Evolutionary conservation across 30 jellyfish, hydroid and myxozoan species (phyloP), one percentile per base, ranked within the genome.

Genomic region (Phacellophora camtschatica): DNA sequence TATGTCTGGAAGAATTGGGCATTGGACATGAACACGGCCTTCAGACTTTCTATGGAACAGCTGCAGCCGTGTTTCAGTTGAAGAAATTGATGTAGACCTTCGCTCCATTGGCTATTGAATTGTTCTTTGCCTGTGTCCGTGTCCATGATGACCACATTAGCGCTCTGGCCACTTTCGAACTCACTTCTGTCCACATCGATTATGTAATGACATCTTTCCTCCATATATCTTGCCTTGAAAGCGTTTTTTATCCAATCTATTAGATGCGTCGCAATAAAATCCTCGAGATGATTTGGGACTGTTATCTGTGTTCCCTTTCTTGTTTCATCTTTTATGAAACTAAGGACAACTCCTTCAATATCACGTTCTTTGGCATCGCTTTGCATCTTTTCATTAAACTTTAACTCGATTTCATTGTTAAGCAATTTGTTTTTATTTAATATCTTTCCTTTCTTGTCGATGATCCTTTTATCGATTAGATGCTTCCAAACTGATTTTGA

Each of bases 121-220:
- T 43, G 84, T 23, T 45, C 71, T 35, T 12, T 32, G 0, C 84
- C 84, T 15, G 84, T 71, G 48, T 76, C 88, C 2, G 32, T 76
- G 64, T 76, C 88, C 77, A 76, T 76, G n/a, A 58, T 76, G 50
- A 76, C 31, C n/a, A 76, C 56, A 9, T 76, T 57, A 16, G 51
- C 70, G 16, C 28, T 34, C 1, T 53, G 39, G n/a, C 64, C 24
- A 34, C 18, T 35, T n/a, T 54, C 75, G 19, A 23, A 15, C 23
- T 67, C 66, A 15, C 70, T 32, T 15, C 84, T 29, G 31, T 76
- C 66, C 8, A 25, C 32, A 11, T 36, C 79, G 69, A 55, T 55
- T 18, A 55, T 34, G 46, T 76, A 56, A 28, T 76, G 78, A 29
- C 37, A 19, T 30, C 64, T 51, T 56, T 76, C 70, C 49, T 20